Conservation (phyloP, 2,797 vertebrate genomes). For the Hypotaenidia okinawae region DNA sequence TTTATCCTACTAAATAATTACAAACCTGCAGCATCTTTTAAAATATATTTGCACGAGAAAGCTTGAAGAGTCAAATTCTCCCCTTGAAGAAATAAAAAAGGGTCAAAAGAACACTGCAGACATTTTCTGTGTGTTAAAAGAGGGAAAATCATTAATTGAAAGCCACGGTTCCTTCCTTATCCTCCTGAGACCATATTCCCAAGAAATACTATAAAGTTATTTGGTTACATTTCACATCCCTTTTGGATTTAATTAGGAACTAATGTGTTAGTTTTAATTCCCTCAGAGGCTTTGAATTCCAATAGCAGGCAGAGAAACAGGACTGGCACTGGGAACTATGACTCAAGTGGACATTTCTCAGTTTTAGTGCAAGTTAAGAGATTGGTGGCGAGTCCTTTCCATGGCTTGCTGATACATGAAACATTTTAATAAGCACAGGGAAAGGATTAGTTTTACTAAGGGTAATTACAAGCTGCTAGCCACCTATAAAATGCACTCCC, state of each 20-base stretch:
- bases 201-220: slow-evolving; percentile 50
- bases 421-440: slow-evolving; percentile 56
- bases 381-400: slow-evolving; percentile 18
- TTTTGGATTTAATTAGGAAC: slow-evolving; percentile 64
- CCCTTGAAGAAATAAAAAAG: slow-evolving; percentile 57
- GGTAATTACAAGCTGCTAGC: slow-evolving; percentile 59
- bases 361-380: slow-evolving; percentile 15
- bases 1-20: slow-evolving; percentile 64
- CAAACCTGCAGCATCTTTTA: slow-evolving; percentile 57
- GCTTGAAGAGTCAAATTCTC: slow-evolving; percentile 29
- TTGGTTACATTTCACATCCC: slow-evolving; percentile 54
- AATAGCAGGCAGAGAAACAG: neutral
- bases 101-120: slow-evolving; percentile 42
- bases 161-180: slow-evolving; percentile 6
- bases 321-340: slow-evolving; percentile 52
- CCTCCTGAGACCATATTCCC: slow-evolving; percentile 55
- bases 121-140: neutral
- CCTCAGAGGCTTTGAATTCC: slow-evolving; percentile 48
- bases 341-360: slow-evolving; percentile 38
- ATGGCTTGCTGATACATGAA: slow-evolving; percentile 11
- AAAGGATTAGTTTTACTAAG: slow-evolving; percentile 65
- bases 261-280: slow-evolving; percentile 57
- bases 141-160: neutral
- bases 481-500: slow-evolving; percentile 46
- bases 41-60: slow-evolving; percentile 52